Conservation (phyloP, 2,797 vertebrate species). For the Schizothorax lantsangensis region DNA sequence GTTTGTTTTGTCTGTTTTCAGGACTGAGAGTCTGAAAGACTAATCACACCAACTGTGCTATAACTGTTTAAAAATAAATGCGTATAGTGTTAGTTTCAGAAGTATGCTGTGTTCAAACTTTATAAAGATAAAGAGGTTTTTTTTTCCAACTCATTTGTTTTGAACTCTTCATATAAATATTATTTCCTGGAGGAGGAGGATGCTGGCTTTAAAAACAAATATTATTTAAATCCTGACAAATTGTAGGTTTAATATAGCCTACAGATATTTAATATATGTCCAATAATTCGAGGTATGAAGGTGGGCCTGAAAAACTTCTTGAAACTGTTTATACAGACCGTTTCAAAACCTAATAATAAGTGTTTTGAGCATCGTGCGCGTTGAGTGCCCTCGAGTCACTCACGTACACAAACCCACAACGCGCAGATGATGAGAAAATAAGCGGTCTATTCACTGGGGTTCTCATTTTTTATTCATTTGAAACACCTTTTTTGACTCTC, state of each 20-base stretch:
- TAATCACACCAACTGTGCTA: neutral
- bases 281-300: neutral
- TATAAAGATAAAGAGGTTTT: too few species aligned
- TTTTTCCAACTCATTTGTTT: neutral
- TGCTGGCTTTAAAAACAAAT: neutral
- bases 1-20: neutral
- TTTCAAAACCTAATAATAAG: neutral
- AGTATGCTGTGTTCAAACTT: neutral
- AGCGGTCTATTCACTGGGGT: too few species aligned
- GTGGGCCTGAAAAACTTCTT: neutral
- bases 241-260: neutral
- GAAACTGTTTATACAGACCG: too few species aligned
- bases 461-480: neutral
- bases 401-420: neutral
- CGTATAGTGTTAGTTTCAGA: neutral
- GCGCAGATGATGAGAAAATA: neutral
- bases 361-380: neutral
- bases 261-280: neutral
- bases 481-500: neutral
- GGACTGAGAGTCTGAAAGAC: neutral
- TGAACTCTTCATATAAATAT: neutral
- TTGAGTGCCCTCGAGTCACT: neutral
- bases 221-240: neutral
- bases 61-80: neutral
- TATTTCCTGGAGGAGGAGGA: neutral